A percentile compares a stretch with the other conserved stretches of the same genome.
These are phyloP conservation scores for Ciconia stormi DNA, from an alignment of 2,113 vertebrate genomes.

Conservation along the genomic window DNA sequence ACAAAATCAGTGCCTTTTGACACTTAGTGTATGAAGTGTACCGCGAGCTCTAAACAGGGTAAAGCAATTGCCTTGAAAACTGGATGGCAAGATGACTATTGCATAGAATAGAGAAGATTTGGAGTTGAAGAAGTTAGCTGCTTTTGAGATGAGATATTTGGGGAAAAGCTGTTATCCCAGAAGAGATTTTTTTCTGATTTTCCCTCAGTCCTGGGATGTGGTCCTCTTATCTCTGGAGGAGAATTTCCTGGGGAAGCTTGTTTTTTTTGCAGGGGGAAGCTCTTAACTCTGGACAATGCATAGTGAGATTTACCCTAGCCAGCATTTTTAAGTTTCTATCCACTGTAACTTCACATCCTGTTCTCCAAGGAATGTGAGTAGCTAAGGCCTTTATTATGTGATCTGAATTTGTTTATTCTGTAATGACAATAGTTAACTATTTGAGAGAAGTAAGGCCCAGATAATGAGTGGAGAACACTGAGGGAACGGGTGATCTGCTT, in stretches of 20 bases:
- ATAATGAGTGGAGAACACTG: neutral
- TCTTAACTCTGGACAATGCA: neutral
- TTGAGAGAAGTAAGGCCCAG: neutral
- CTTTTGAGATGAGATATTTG: neutral
- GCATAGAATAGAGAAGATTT: neutral
- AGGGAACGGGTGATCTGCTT: neutral
- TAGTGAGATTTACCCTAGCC: neutral
- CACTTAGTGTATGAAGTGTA: neutral
- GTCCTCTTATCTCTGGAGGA: neutral
- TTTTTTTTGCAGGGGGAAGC: neutral
- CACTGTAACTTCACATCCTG: neutral
- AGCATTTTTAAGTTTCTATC: neutral
- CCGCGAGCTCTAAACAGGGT: neutral
- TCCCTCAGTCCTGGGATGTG: neutral
- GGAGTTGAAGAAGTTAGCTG: neutral
- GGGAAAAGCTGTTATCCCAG: neutral
- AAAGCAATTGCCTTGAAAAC: neutral
- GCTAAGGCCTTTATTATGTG: neutral
- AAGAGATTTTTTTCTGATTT: neutral
- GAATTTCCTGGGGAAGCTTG: neutral
- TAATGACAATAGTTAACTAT: neutral
- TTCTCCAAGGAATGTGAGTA: neutral
- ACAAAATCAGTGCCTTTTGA: neutral
- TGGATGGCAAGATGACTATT: neutral
- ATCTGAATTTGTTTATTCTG: constrained; percentile 8